Evolutionary conservation across 2,888 invertebrate genomes (phyloP), one percentile per base, ranked within the genome.

Genomic region (Aleiodes testaceus): DNA sequence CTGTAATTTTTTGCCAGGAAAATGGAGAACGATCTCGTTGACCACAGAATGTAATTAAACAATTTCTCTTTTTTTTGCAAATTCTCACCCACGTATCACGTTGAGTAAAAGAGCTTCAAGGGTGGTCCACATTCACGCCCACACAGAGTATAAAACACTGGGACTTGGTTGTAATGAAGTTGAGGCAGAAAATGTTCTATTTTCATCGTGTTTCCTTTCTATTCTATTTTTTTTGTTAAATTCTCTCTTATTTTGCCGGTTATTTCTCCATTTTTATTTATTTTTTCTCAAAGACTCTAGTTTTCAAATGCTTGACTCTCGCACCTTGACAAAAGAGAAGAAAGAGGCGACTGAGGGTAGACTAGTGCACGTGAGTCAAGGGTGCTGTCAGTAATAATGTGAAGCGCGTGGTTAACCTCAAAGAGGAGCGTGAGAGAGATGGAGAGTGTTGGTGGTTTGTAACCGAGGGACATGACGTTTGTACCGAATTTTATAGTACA

Each of bases 371-470:
- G 20, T 22, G 20, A 12, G 61, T 36, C 36, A 36, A 36, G 36
- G 36, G 36, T 36, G 52, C 42, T 61, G 26, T 49, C 61, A 50
- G 63, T 45, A 49, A 50, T 50, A 61, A 63, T 52, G 50, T 69
- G 55, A 36, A 36, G 55, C 55, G 55, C 30, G 55, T 55, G 55
- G 55, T 55, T 55, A 55, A 55, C 55, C 55, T 22, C 55, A 55
- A 55, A 36, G 55, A 55, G 55, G 36, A 55, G 36, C 30, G 36
- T 16, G 55, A 55, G 55, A 36, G 36, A 36, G 36, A 36, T 26
- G 26, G 9, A 36, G 36, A 36, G 36, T 36, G 36, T 7, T 30
- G 30, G 55, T 36, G 55, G 55, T 55, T 55, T 55, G 55, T 16
- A 16, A 30, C 14, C 14, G 14, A 26, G 55, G 22, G 36, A 55